Percentiles rank a stretch among this genome's conserved stretches.
phyloP scores from a whole-genome alignment of 2,113 vertebrate genomes.

The Ia io region DNA sequence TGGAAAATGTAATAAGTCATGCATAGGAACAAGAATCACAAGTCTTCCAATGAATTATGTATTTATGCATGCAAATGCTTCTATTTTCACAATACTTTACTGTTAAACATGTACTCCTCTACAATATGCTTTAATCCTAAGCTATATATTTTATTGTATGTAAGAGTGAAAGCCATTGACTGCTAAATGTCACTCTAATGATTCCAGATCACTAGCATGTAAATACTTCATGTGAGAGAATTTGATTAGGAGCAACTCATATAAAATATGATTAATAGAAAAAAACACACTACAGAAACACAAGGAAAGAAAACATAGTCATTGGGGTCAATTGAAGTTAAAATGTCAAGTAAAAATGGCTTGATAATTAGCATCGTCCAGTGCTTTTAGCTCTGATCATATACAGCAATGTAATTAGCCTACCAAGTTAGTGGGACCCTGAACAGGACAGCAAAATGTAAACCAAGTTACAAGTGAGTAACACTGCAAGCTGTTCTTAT shows the following conservation, averaged over 20 bases:
- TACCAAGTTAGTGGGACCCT: not conserved
- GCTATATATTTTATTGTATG: slow-evolving; percentile 9
- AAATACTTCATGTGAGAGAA: not conserved
- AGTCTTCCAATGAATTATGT: slow-evolving; percentile 55
- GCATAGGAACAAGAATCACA: slow-evolving; percentile 63
- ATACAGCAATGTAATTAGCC: slow-evolving; percentile 1
- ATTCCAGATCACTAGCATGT: slow-evolving; percentile 3
- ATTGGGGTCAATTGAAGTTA: not conserved
- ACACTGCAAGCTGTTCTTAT: slow-evolving; percentile 28
- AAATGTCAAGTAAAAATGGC: slow-evolving; percentile 33
- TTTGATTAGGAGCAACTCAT: slow-evolving; percentile 5
- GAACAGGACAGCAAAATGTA: slow-evolving; percentile 2
- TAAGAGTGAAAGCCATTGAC: slow-evolving; percentile 54
- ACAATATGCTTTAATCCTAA: slow-evolving; percentile 28
- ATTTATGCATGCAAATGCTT: slow-evolving; percentile 63
- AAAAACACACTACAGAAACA: slow-evolving; percentile 27
- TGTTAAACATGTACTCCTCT: slow-evolving; percentile 19
- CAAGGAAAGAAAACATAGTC: slow-evolving; percentile 36
- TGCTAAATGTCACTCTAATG: slow-evolving; percentile 31
- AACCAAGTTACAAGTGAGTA: slow-evolving; percentile 39
- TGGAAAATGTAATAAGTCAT: slow-evolving; percentile 71
- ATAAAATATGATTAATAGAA: slow-evolving; percentile 16
- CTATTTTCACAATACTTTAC: slow-evolving; percentile 60
- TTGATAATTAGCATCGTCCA: slow-evolving; percentile 50
- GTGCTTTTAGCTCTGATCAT: slow-evolving; percentile 48